These are phyloP conservation scores for Tolmerus cingulatus DNA, from an alignment of 2,888 invertebrate species.

Conservation along the genomic window DNA sequence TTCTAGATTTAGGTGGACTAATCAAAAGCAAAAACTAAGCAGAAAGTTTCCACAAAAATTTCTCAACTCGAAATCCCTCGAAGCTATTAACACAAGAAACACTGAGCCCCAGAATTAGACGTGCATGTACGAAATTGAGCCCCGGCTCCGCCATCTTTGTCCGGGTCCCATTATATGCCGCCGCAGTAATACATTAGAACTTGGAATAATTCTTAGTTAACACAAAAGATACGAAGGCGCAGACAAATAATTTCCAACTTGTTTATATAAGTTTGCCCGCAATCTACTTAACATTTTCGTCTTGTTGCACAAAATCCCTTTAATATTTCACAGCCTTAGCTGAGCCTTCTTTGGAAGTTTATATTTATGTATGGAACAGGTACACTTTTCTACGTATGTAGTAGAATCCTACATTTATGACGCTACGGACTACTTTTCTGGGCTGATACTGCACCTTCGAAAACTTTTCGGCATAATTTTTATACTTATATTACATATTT, in stretches of 20 bases:
- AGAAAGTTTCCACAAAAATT: not conserved
- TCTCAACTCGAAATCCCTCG: not conserved
- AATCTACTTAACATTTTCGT: not conserved
- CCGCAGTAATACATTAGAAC: not conserved
- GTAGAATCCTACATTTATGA: not conserved
- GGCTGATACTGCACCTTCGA: not conserved
- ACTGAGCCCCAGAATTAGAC: not conserved
- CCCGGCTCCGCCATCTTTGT: not conserved
- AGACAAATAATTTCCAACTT: not conserved
- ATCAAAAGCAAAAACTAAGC: not conserved
- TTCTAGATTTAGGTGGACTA: not conserved
- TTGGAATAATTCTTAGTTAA: not conserved
- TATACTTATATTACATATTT: too few relatives aligned
- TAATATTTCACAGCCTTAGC: not conserved
- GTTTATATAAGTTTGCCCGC: not conserved
- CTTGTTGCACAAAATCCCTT: not conserved
- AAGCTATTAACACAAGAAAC: not conserved
- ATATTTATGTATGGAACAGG: not conserved
- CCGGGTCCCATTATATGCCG: not conserved
- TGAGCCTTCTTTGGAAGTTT: not conserved
- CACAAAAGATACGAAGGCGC: not conserved
- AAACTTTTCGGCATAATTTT: not conserved
- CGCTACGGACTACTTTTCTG: not conserved
- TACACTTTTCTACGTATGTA: not conserved
- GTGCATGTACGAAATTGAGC: not conserved